Evolutionary conservation across 2,113 vertebrate genomes (phyloP), one percentile per base, ranked within the genome.

Genomic region (Mandrillus leucophaeus): DNA sequence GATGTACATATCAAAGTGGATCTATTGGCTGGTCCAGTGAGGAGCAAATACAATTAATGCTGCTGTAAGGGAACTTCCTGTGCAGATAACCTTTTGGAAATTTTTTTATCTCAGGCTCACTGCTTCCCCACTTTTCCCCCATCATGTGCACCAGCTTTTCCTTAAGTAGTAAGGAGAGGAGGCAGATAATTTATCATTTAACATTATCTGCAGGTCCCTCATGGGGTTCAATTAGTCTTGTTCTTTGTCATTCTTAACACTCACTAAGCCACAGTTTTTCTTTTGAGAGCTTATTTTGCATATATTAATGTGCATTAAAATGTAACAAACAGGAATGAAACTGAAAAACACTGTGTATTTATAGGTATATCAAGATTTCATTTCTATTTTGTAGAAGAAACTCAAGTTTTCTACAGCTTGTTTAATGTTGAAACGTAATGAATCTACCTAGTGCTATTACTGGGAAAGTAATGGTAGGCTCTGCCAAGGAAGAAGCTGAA

Each of bases 361-460:
- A 80, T 93, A 86, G 40, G 12, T 76, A 57, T 52, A 27, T 83
- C 40, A 94, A 84, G 85, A 94, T 91, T 92, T 95, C 45, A 79
- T 96, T 96, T 96, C 20, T 97, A 40, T 90, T 93, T 86, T 70
- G 59, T 55, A 52, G 81, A 88, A 88, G 76, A 93, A 93, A 90
- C 72, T 91, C 22, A 20, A 75, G 43, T 93, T 84, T 97, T 57
- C 90, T 91, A 76, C 8, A 90, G 93, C 82, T 94, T 95, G n/a
- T 96, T 98, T 97, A 95, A 97, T 97, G 66, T n/a, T 97, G 95
- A 96, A 90, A 76, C 23, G 76, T 97, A 98, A 97, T 98, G 87
- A 97, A 13, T 78, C 89, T 93, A 94, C 6, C 22, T 97, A 80
- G 83, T 94, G 30, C 72, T 88, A 80, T 96, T 72, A 72, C 93